Conservation (phyloP, 2,113 vertebrate genomes). For the Cisticola juncidis region DNA sequence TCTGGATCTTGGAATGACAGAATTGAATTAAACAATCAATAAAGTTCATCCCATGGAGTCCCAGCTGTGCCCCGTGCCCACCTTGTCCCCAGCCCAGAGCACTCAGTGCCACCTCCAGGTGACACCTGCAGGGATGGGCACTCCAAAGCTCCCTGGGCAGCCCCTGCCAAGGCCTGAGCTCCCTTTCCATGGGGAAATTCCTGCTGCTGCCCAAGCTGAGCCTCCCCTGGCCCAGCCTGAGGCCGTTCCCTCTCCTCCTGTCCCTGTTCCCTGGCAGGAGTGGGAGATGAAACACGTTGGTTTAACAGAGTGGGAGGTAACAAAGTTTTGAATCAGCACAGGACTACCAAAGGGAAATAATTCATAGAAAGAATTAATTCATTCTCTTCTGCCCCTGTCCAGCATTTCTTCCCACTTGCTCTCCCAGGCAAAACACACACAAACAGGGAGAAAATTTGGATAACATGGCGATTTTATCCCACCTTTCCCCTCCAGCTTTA, state of each 20-base stretch:
- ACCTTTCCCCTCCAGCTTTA: not conserved
- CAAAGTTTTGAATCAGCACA: not conserved
- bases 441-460: not conserved
- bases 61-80: rapidly evolving
- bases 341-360: not conserved
- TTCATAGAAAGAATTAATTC: not conserved
- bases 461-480: not conserved
- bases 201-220: rapidly evolving
- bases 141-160: not conserved
- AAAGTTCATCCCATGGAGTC: rapidly evolving
- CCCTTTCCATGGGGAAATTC: not conserved
- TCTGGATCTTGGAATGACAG: not conserved
- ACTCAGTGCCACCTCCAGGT: not conserved
- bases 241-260: rapidly evolving
- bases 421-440: not conserved
- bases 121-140: not conserved
- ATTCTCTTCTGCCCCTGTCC: not conserved
- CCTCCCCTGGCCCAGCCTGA: not conserved
- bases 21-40: not conserved
- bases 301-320: not conserved
- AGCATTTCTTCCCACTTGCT: not conserved
- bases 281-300: rapidly evolving
- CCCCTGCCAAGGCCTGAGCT: rapidly evolving
- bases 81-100: not conserved
- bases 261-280: not conserved